Conservation (phyloP, 2,888 invertebrate species). For the Dione vanillae region DNA sequence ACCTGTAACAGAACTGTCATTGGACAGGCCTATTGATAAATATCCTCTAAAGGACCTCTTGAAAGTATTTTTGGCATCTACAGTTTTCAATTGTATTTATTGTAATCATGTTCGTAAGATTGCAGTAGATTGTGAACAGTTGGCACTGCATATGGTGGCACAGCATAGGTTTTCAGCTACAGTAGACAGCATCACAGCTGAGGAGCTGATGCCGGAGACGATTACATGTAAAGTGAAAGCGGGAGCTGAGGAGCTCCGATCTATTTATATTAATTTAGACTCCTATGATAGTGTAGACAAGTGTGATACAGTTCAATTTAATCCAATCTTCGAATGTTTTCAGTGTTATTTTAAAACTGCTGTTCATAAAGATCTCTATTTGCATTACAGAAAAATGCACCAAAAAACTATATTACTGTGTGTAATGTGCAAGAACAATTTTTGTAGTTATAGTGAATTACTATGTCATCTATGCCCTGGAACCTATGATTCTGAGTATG, state of each 20-base stretch:
- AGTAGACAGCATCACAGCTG: constrained; percentile 90
- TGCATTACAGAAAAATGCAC: constrained; percentile 94
- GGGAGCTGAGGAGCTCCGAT: constrained; percentile 85
- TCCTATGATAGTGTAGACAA: constrained; percentile 87
- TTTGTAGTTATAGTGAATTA: constrained; percentile 94
- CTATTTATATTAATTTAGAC: constrained; percentile 88
- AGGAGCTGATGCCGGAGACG: constrained; percentile 88
- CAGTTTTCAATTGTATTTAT: constrained; percentile 89
- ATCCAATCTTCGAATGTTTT: constrained; percentile 92
- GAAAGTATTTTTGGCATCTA: constrained; percentile 89
- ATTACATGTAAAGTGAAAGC: constrained; percentile 87
- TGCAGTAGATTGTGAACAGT: constrained; percentile 92
- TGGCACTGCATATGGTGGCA: constrained; percentile 91
- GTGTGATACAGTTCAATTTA: constrained; percentile 83
- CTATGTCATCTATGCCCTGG: constrained; percentile 95
- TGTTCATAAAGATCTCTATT: constrained; percentile 92
- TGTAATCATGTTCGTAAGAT: constrained; percentile 94
- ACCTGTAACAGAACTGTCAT: constrained; percentile 87
- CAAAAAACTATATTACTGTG: constrained; percentile 92
- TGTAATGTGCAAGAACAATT: constrained; percentile 94
- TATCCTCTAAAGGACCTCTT: constrained; percentile 89
- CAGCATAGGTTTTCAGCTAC: constrained; percentile 92
- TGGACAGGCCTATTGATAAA: constrained; percentile 90
- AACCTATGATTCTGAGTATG: constrained; percentile 86
- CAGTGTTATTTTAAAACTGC: constrained; percentile 91